Evolutionary conservation across 1,140 invertebrate species (phyloP), one percentile per base, ranked within the genome.

Genomic region (Pseudomyrmex gracilis): DNA sequence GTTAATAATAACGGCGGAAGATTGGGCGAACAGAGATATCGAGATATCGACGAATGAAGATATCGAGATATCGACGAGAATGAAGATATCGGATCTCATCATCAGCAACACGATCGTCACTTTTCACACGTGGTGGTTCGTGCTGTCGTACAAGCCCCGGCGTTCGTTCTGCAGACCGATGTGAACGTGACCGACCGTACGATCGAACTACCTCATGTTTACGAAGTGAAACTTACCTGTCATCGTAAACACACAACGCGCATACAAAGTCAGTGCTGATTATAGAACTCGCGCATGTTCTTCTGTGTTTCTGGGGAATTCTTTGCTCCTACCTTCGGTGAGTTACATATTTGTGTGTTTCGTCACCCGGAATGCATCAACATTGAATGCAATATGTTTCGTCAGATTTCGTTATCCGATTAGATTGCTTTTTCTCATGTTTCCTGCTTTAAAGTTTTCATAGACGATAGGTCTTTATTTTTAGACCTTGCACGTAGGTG

Each of bases 371-470:
- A 8, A 49, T 51, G 51, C 8, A 17, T 68, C 12, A 13, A 20
- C 49, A 13, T 67, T 15, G 10, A 2, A 2, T 34, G 34, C 34
- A 0, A 5, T 8, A 9, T 8, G 15, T 51, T 68, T 68, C 15
- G 47, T 13, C 20, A 43, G 55, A 70, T 2, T 2, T 24, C 8
- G 12, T 34, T 13, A 34, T 5, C 8, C 0, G 34, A 43, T n/a
- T 43, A 51, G 1, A 24, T 3, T 51, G 24, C 24, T 71, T 12
- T 71, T 47, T 10, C 8, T 7, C n/a, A 17, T 7, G 2, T 2
- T 66, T 2, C 1, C 1, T 22, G 34, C 2, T 78, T 47, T 13
- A 78, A 68, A 2, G 43, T 78, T 78, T 64, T 68, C 15, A 70
- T 4, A n/a, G 2, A 2, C 60, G 43, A 0, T 17, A 10, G 3